Percentiles rank a stretch among this genome's conserved stretches.
Conservation (phyloP, 2,888 invertebrate species). For the Dyspetes luteomarginatus region DNA sequence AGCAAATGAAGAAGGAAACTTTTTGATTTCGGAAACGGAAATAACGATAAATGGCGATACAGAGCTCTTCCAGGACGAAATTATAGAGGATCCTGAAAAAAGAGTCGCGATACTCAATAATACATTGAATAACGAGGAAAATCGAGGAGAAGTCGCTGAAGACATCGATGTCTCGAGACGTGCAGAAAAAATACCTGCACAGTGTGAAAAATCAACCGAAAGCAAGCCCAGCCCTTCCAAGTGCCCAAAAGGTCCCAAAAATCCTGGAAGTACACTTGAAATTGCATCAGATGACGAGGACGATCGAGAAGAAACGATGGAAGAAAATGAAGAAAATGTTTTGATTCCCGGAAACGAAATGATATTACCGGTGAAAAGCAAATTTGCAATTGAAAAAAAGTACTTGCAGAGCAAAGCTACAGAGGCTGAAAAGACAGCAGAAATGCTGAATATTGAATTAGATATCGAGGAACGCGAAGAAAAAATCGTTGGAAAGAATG, state of each 20-base stretch:
- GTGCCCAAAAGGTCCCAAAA: neutral
- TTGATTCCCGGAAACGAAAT: neutral
- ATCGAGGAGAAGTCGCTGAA: no score
- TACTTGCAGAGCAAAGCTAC: neutral
- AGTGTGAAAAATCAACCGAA: no score
- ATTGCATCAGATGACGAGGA: neutral
- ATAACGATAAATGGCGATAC: no score
- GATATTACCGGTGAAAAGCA: neutral
- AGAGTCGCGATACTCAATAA: no score
- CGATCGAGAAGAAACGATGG: neutral
- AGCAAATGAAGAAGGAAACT: no score
- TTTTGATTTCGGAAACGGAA: no score
- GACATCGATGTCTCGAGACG: no score
- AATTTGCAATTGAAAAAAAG: neutral
- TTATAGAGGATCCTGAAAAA: no score
- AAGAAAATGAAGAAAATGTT: no score
- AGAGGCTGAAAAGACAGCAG: neutral
- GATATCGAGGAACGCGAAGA: neutral
- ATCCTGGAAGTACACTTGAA: neutral
- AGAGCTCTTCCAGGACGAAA: no score
- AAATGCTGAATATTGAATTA: neutral
- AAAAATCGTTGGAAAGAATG: neutral
- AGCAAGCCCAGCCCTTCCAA: neutral
- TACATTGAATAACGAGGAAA: no score
- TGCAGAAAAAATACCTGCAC: no score